Evolutionary conservation across 1,140 invertebrate species (phyloP).

Genomic region (Anagrus nilaparvatae): DNA sequence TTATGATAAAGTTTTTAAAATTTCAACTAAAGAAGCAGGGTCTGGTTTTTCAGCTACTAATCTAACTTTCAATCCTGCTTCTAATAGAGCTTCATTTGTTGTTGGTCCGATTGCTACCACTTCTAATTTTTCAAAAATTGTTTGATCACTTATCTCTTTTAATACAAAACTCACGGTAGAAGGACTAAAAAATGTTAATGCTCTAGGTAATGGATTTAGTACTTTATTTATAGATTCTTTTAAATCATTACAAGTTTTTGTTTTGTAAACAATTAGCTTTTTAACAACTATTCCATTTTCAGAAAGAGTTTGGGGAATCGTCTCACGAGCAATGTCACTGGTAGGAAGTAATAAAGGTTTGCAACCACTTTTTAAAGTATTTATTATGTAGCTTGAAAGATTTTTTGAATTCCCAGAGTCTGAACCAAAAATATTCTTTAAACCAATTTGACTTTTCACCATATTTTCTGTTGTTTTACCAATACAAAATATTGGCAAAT

Average conservation of each 20-base stretch:
- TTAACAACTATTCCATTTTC: slow-evolving; percentile 22
- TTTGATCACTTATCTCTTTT: slow-evolving; percentile 17
- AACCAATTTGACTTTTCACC: slow-evolving; percentile 22
- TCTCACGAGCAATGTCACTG: slow-evolving; percentile 35
- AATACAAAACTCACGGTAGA: slow-evolving; percentile 27
- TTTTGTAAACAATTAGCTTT: slow-evolving; percentile 32
- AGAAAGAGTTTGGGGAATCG: slow-evolving; percentile 26
- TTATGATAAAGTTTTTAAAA: too few species aligned
- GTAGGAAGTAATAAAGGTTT: slow-evolving; percentile 35
- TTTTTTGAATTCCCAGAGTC: slow-evolving; percentile 33
- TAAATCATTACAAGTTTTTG: slow-evolving; percentile 27
- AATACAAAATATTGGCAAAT: slow-evolving; percentile 30
- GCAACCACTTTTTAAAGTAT: slow-evolving; percentile 12
- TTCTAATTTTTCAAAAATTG: slow-evolving; percentile 22
- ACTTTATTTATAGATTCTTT: slow-evolving; percentile 21
- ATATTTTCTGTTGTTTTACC: slow-evolving; percentile 31
- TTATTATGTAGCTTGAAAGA: slow-evolving; percentile 28
- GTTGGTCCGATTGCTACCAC: slow-evolving; percentile 36
- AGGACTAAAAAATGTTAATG: slow-evolving; percentile 38
- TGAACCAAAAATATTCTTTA: slow-evolving; percentile 28
- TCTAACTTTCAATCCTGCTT: slow-evolving; percentile 20
- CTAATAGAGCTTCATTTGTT: slow-evolving; percentile 28
- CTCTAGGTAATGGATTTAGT: slow-evolving; percentile 16
- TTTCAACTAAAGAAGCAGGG: slow-evolving; percentile 26
- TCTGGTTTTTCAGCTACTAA: slow-evolving; percentile 34